phyloP scores from a whole-genome alignment of 2,797 vertebrate genomes.

The Sciaenops ocellatus region DNA sequence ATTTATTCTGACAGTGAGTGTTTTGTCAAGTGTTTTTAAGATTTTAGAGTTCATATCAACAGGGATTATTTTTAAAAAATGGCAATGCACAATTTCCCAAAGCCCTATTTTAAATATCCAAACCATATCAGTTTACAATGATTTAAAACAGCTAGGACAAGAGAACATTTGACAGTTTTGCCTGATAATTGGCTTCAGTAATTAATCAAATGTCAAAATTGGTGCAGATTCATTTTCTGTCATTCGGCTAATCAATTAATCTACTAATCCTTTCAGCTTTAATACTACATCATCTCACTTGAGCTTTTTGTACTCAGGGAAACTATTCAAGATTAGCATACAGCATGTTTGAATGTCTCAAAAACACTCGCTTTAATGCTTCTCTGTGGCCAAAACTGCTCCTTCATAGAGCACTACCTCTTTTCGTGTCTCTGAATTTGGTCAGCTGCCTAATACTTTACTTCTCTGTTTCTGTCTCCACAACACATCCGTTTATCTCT shows the following conservation, averaged over 20 bases:
- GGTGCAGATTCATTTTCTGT: neutral
- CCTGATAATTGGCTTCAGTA: neutral
- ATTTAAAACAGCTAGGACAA: neutral
- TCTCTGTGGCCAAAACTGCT: neutral
- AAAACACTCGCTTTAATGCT: slow-evolving; percentile 23
- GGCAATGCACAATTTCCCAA: neutral
- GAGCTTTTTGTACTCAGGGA: neutral
- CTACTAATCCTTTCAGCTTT: neutral
- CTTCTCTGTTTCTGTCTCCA: slow-evolving; percentile 41
- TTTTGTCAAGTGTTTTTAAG: neutral
- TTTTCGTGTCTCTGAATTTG: slow-evolving; percentile 37
- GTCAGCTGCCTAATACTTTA: slow-evolving; percentile 41
- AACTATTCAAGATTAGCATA: neutral
- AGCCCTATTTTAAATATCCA: neutral
- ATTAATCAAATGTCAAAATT: neutral
- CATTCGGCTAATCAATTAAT: neutral
- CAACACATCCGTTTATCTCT: slow-evolving; percentile 28
- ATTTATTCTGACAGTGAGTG: slow-evolving; percentile 5
- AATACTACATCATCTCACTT: neutral
- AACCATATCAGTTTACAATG: neutral
- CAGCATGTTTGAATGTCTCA: neutral
- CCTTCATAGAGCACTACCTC: slow-evolving; percentile 22
- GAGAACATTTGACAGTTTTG: neutral
- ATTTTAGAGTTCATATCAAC: neutral
- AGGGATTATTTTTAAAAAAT: too few species aligned